Percentiles rank a stretch among this genome's conserved stretches.
Conservation (phyloP, 2,888 invertebrate genomes). For the Oxycera nigricornis region DNA sequence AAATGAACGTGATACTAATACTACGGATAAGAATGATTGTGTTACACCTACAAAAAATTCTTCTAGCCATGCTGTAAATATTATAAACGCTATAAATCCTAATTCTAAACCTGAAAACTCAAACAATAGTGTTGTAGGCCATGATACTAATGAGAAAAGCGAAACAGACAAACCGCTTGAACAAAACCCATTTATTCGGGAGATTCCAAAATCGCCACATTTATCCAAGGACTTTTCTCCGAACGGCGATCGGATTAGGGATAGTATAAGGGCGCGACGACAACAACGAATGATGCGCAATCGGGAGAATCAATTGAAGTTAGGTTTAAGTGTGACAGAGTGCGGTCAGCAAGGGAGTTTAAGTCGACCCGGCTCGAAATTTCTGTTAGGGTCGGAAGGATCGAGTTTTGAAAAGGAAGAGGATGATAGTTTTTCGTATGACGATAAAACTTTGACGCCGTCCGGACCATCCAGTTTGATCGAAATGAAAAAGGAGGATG, state of each 20-base stretch:
- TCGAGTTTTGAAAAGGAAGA: constrained; percentile 38
- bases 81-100: background rate
- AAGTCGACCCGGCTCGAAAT: background rate
- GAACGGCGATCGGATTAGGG: constrained; percentile 60
- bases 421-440: constrained; percentile 20
- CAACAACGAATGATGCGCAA: constrained; percentile 52
- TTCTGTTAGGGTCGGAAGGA: constrained; percentile 26
- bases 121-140: background rate
- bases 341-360: background rate
- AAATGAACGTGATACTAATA: constrained; percentile 31
- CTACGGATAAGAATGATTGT: constrained; percentile 24
- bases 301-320: constrained; percentile 47
- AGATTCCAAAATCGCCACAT: constrained; percentile 61
- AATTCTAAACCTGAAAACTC: background rate
- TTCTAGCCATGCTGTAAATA: background rate
- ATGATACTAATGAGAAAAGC: constrained; percentile 42
- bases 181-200: constrained; percentile 47
- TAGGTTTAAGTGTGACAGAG: constrained; percentile 35
- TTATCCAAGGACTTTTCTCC: constrained; percentile 62
- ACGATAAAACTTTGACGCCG: constrained; percentile 43
- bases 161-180: constrained; percentile 26
- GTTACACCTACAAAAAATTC: background rate
- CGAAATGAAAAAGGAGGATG: constrained; percentile 44
- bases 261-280: constrained; percentile 60
- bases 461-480: constrained; percentile 45